A percentile compares a stretch with the other conserved stretches of the same genome.
These are phyloP conservation scores for Anadara kagoshimensis DNA, from an alignment of 1,140 invertebrate species.

Conservation along the genomic window DNA sequence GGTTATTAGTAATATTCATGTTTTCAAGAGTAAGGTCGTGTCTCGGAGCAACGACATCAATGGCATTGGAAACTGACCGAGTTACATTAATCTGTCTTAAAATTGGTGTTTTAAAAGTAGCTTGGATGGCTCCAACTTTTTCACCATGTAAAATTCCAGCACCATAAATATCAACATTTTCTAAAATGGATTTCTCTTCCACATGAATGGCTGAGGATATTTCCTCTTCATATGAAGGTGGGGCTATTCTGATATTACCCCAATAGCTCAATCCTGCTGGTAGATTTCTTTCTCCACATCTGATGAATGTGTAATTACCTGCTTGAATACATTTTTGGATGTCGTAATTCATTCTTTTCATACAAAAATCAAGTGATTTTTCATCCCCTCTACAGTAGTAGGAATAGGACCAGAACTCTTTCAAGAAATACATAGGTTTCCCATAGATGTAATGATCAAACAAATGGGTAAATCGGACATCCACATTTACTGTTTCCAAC, in stretches of 20 bases:
- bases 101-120: slow-evolving; percentile 86
- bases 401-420: slow-evolving; percentile 93
- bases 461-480: slow-evolving; percentile 69
- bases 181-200: slow-evolving; percentile 76
- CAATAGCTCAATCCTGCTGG: slow-evolving; percentile 87
- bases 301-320: slow-evolving; percentile 95
- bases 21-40: slow-evolving; percentile 73
- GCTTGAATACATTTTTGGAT: slow-evolving; percentile 65
- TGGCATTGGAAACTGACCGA: slow-evolving; percentile 91
- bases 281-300: slow-evolving; percentile 88
- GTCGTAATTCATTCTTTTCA: slow-evolving; percentile 79
- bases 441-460: slow-evolving; percentile 72
- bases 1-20: slow-evolving; percentile 84
- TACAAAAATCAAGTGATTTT: slow-evolving; percentile 87
- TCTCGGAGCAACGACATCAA: slow-evolving; percentile 92
- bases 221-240: slow-evolving; percentile 87
- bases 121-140: slow-evolving; percentile 90
- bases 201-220: slow-evolving; percentile 72
- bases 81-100: slow-evolving; percentile 89
- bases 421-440: slow-evolving; percentile 70
- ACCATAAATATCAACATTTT: slow-evolving; percentile 91
- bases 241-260: slow-evolving; percentile 96
- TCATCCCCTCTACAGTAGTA: slow-evolving; percentile 89
- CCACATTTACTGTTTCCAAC: slow-evolving; percentile 88
- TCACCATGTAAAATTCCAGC: slow-evolving; percentile 96